Evolutionary conservation across 2,888 invertebrate genomes (phyloP), one percentile per base, ranked within the genome.

Genomic region (Luperina testacea): DNA sequence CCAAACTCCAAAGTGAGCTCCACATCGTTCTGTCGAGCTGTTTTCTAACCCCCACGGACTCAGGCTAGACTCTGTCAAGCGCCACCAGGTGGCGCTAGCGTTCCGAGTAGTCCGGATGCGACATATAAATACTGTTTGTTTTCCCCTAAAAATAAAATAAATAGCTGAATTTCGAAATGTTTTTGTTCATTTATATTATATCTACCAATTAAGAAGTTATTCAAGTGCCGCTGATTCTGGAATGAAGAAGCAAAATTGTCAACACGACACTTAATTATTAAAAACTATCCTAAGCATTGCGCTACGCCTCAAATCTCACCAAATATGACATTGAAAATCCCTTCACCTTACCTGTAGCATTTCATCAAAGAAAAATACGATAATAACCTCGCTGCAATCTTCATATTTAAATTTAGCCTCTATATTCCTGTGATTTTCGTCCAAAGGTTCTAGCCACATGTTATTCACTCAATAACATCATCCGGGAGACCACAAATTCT

Each of bases 401-500:
- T 68, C 9, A 38, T 59, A 65, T 70, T 71, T 71, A 76, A 74
- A 81, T 72, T 27, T 15, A 65, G 32, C 13, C 59, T 68, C 32
- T 71, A 67, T 72, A 70, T 78, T 72, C 63, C 48, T 27, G 83
- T 42, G 72, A 67, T 69, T 75, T 61, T 38, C 24, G 11, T 38
- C 45, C 53, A 69, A 80, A 71, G 78, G 59, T 70, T 75, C 61
- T 38, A 57, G 42, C 64, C 69, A 72, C 74, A 83, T 69, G 77
- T 68, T 83, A 65, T 75, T 76, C 61, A 75, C 83, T 77, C 77
- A 79, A 81, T 86, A 78, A 65, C 61, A 76, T 83, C 73, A 77
- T 87, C 73, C 57, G 27, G 51, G 75, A 70, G 13, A 78, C 86
- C 86, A 86, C 88, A 79, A 82, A 87, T 88, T 80, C 80, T 76